phyloP scores from a whole-genome alignment of 92 coral and sea anemone genomes.

The Siderastrea siderea region DNA sequence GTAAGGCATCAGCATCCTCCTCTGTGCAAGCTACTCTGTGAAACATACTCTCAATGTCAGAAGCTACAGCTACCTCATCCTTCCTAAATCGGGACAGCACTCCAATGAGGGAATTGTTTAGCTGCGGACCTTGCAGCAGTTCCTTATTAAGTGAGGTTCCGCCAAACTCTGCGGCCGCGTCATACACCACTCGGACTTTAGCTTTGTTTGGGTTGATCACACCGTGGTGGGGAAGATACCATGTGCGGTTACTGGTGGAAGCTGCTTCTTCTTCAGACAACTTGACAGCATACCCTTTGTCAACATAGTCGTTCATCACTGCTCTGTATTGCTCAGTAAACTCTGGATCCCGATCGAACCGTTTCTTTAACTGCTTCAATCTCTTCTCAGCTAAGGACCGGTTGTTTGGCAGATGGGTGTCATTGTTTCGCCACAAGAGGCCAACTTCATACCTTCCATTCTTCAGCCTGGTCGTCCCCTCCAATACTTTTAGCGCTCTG shows the following conservation, averaged over 20 bases:
- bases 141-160: conserved; percentile 40
- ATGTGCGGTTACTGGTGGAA: too few relatives aligned
- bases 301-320: conserved; percentile 53
- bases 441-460: conserved; percentile 57
- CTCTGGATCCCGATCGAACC: conserved; percentile 41
- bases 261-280: conserved; percentile 34
- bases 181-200: conserved; percentile 16
- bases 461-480: conserved; percentile 35
- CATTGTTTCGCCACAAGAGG: conserved; percentile 53
- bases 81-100: conserved; percentile 61
- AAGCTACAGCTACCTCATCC: conserved; percentile 60
- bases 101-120: conserved; percentile 60
- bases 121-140: conserved; percentile 59
- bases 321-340: conserved; percentile 53
- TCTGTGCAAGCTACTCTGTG: conserved; percentile 65
- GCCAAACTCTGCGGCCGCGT: conserved; percentile 45
- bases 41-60: conserved; percentile 68
- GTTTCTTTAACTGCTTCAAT: conserved; percentile 47
- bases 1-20: conserved; percentile 49
- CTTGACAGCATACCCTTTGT: conserved; percentile 60
- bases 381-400: conserved; percentile 54
- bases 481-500: conserved; percentile 49
- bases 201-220: conserved; percentile 58
- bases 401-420: conserved; percentile 58
- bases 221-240: conserved; percentile 54